Percentiles rank a stretch among this genome's conserved stretches.
Evolutionary conservation across 2,888 invertebrate genomes (phyloP).

Genomic region (Gortyna flavago): DNA sequence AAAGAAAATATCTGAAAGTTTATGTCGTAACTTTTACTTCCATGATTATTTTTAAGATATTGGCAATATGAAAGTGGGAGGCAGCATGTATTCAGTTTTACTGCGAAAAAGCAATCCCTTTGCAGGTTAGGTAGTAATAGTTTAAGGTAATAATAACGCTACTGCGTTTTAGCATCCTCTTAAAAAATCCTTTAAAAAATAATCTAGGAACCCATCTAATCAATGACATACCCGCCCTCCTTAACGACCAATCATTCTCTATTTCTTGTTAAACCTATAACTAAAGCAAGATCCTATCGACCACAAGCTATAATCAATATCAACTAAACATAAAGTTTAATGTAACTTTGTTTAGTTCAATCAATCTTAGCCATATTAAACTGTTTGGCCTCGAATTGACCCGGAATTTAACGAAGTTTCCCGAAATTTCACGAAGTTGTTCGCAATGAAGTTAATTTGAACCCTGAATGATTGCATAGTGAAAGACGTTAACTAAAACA

Average conservation of each 20-base stretch:
- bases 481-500: neutral
- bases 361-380: constrained; percentile 58
- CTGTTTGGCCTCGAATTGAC: constrained; percentile 41
- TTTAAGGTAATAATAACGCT: neutral
- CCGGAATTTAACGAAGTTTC: constrained; percentile 46
- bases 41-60: constrained; percentile 14
- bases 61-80: neutral
- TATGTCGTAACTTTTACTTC: neutral
- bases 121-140: neutral
- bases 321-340: constrained; percentile 41
- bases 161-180: neutral
- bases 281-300: constrained; percentile 5
- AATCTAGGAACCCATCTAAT: neutral
- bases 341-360: constrained; percentile 11
- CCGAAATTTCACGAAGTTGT: constrained; percentile 30
- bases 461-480: constrained; percentile 2
- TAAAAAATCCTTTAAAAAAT: neutral
- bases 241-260: neutral
- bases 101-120: too few species aligned
- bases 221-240: neutral
- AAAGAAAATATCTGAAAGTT: constrained; percentile 36
- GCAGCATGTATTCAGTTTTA: neutral
- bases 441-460: constrained; percentile 41
- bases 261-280: constrained; percentile 20
- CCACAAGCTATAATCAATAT: constrained; percentile 52